Evolutionary conservation across 2,113 vertebrate species (phyloP), one percentile per base, ranked within the genome.

Genomic region (Mus pahari): DNA sequence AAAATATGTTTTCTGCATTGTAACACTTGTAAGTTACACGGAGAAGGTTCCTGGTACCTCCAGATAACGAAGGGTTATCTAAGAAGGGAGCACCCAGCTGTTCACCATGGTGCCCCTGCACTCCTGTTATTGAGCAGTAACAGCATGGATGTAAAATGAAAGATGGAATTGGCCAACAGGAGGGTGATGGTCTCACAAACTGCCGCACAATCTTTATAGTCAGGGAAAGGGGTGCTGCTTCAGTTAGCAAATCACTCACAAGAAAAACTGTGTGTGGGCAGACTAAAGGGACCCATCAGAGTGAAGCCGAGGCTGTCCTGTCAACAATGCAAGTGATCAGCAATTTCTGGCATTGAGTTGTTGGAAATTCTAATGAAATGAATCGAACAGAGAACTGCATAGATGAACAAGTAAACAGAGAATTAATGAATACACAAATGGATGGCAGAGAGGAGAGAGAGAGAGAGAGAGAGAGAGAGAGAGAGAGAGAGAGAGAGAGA

Each of bases 141-240:
- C 8, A n/a, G 20, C 5, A 26, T 20, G 11, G 17, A 33, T 33
- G 45, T 58, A 58, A 48, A 75, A 39, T 14, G 7, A 39, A 82
- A n/a, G 64, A 22, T 16, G 13, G 8, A 42, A 7, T 14, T 1
- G 39, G 19, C 14, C 28, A 45, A 24, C 0, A 6, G 14, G 12
- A 71, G 20, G 3, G 58, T 28, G 24, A 45, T 1, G 0, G 0
- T 48, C 83, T 71, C 53, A 45, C 12, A 39, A 6, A 45, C 4
- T 68, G 45, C 48, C 70, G 33, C 10, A 50, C 64, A 6, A 24
- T 3, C 39, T 36, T n/a, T 14, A n/a, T 13, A 31, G 45, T 31
- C 14, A 55, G 77, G 39, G 26, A 31, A 16, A 3, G 33, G 33
- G 17, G 2, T 89, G 39, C 4, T 50, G 48, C 36, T 86, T 31